Percentiles rank a stretch among this genome's conserved stretches.
Conservation (phyloP, 2,113 vertebrate genomes). For the Charadrius vociferus region DNA sequence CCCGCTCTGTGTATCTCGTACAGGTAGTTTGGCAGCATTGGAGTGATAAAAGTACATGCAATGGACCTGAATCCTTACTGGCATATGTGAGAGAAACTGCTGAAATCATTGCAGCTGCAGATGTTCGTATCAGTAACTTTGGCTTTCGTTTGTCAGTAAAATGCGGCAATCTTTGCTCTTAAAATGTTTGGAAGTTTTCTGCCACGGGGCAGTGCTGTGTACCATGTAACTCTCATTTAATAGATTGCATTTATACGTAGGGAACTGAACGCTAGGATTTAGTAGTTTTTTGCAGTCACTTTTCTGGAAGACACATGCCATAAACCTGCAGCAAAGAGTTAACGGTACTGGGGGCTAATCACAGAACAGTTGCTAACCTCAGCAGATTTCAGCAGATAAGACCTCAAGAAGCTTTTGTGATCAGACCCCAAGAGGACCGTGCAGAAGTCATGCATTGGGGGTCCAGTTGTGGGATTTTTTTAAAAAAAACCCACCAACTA, state of each 20-base stretch:
- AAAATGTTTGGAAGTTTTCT: background rate
- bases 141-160: background rate
- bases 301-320: background rate
- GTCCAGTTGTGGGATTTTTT: background rate
- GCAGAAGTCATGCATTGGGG: background rate
- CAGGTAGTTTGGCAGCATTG: background rate
- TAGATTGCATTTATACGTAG: background rate
- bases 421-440: background rate
- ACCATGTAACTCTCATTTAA: background rate
- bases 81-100: background rate
- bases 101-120: background rate
- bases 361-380: background rate
- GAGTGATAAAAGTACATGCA: background rate
- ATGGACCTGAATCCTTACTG: background rate
- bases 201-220: background rate
- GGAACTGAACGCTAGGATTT: background rate
- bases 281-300: background rate
- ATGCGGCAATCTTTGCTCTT: background rate
- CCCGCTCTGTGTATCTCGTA: background rate
- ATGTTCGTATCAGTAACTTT: background rate
- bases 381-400: background rate
- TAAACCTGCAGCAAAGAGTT: background rate
- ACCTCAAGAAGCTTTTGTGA: background rate
- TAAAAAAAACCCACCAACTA: background rate
- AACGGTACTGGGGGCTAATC: background rate